Base-by-base conservation (phyloP, 1,140 invertebrate genomes). In the Halictus rubicundus region DNA sequence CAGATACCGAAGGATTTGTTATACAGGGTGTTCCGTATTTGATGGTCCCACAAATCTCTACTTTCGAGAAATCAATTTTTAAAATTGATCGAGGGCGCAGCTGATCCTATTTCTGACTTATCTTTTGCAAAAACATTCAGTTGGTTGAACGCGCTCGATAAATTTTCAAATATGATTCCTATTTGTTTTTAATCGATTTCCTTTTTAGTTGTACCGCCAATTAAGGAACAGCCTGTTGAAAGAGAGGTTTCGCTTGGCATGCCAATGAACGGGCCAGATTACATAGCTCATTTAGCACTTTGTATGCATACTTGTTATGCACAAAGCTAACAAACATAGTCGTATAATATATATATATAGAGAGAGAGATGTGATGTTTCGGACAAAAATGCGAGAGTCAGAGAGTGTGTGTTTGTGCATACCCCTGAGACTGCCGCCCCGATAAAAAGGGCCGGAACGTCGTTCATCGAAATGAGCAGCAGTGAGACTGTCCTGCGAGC, bases 401-500 rank as follows among this genome's bases (percentile, higher is more conserved):
- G 82, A 84, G 84, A 88, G 88, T 90, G 90, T 92, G 90, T 89
- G 88, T 89, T 57, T 68, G 91, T 92, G 91, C 92, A 88, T 93
- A 93, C 92, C 92, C 92, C 92, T 93, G 87, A 93, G 92, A 88
- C 92, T 93, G 90, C 92, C 89, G 89, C 92, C 92, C 88, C 92
- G 90, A 88, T 91, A 92, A 88, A 93, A 91, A 77, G 90, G 87
- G 70, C 90, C 91, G 87, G 92, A 90, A 74, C 92, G 91, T 66
- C 91, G 90, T 64, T 93, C 92, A 68, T 93, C 92, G 68, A 91
- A 90, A 81, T 93, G 92, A 39, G 92, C 92, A 73, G 91, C 95
- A 86, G 96, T 96, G 80, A 97, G 94, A 93, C 96, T 97, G 94
- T 97, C 96, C 94, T 97, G 96, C 73, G 96, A 97, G 88, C 96